A percentile compares a stretch with the other conserved stretches of the same genome.
These are phyloP conservation scores for Typhlomys cinereus DNA, from an alignment of 2,113 vertebrate species.

Conservation along the genomic window DNA sequence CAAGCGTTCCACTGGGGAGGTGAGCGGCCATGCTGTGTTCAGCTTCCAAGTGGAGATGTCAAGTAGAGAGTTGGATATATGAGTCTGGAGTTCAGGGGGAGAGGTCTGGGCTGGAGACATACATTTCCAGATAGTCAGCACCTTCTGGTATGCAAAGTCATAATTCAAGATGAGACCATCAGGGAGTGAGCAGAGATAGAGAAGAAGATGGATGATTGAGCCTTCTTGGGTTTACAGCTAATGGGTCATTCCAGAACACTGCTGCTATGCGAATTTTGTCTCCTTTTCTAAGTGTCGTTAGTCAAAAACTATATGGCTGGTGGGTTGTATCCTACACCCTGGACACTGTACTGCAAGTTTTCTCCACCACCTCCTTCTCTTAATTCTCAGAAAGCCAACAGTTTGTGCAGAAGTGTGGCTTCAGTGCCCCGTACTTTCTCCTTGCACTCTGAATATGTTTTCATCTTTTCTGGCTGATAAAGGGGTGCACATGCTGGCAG, in stretches of 20 bases:
- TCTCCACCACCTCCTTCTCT: neutral
- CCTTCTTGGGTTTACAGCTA: neutral
- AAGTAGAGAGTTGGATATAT: slow-evolving; percentile 56
- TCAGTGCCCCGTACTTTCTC: neutral
- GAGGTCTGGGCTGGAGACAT: slow-evolving; percentile 52
- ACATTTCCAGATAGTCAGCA: slow-evolving; percentile 51
- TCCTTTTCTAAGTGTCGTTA: neutral
- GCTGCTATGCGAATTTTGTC: neutral
- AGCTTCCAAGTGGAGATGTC: slow-evolving; percentile 37
- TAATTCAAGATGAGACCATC: slow-evolving; percentile 67
- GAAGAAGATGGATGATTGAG: slow-evolving; percentile 24
- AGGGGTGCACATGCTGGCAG: neutral
- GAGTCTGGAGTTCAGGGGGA: slow-evolving; percentile 57
- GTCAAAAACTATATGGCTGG: neutral
- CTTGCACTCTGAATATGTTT: neutral
- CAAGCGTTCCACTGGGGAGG: neutral
- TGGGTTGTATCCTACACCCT: neutral
- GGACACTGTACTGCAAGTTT: neutral
- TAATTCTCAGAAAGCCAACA: neutral
- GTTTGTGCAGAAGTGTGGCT: neutral
- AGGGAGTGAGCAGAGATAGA: neutral
- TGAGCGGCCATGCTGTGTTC: slow-evolving; percentile 1
- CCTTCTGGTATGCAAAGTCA: slow-evolving; percentile 36
- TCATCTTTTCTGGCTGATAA: neutral
- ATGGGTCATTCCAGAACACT: neutral